A percentile compares a stretch with the other conserved stretches of the same genome.
phyloP scores from a whole-genome alignment of 2,113 vertebrate genomes.

The Patagioenas fasciata region DNA sequence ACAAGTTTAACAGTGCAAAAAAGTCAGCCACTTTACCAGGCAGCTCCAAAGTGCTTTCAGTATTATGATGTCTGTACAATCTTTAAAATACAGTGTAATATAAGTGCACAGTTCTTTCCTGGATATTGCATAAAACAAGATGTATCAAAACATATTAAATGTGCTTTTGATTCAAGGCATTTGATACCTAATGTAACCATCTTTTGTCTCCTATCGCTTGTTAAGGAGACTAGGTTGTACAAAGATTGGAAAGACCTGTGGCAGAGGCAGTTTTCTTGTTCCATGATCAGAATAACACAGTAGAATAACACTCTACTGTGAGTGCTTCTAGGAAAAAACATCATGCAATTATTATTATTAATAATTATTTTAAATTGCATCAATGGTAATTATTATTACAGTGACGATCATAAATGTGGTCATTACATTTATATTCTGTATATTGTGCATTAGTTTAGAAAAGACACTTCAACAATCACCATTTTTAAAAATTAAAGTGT shows the following conservation, averaged over 20 bases:
- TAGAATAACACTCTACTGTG: too few species aligned
- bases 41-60: background rate
- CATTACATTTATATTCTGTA: background rate
- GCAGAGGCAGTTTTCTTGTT: background rate
- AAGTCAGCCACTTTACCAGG: background rate
- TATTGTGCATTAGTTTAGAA: background rate
- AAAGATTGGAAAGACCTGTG: background rate
- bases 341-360: background rate
- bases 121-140: background rate
- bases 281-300: background rate
- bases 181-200: background rate
- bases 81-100: background rate
- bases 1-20: background rate
- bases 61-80: background rate
- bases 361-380: background rate
- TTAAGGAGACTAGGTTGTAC: background rate
- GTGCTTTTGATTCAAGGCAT: background rate
- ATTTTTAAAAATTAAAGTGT: background rate
- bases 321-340: background rate
- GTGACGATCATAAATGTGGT: background rate
- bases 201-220: background rate
- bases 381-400: background rate
- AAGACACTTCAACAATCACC: background rate
- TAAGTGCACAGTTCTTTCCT: background rate
- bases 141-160: background rate